Conservation (phyloP, 2,888 invertebrate species). For the Chymomyza caudatula region DNA sequence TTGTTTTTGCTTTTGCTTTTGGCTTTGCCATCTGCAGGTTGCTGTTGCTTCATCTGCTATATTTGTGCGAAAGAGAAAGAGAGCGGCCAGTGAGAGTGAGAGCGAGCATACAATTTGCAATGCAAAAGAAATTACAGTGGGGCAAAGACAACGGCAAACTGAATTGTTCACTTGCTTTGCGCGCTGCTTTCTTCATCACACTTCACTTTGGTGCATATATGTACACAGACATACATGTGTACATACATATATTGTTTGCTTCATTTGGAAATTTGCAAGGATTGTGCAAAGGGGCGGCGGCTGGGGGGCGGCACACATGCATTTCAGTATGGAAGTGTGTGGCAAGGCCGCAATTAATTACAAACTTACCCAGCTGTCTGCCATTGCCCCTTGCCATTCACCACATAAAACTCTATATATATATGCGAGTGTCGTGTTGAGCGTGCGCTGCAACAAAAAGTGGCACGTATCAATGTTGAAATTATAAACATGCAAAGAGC, state of each 20-base stretch:
- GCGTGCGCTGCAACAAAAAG: conserved; percentile 34
- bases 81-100: conserved; percentile 7
- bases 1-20: conserved; percentile 9
- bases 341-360: conserved; percentile 72
- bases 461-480: conserved; percentile 68
- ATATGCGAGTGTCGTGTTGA: conserved; percentile 20
- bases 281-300: no score
- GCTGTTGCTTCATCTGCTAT: neutral
- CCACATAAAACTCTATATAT: conserved; percentile 1
- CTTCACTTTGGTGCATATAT: conserved; percentile 8
- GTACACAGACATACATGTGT: no score
- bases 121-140: neutral
- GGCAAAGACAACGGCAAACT: conserved; percentile 23
- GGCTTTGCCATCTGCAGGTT: neutral
- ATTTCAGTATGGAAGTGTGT: conserved; percentile 19
- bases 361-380: conserved; percentile 64
- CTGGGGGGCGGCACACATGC: neutral
- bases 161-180: conserved; percentile 27
- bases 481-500: conserved; percentile 57
- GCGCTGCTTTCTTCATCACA: conserved; percentile 50
- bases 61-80: neutral
- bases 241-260: conserved; percentile 7
- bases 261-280: conserved; percentile 2
- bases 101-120: neutral
- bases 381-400: conserved; percentile 22